phyloP scores from a whole-genome alignment of 2,888 invertebrate species.

The Rhagonycha lutea region DNA sequence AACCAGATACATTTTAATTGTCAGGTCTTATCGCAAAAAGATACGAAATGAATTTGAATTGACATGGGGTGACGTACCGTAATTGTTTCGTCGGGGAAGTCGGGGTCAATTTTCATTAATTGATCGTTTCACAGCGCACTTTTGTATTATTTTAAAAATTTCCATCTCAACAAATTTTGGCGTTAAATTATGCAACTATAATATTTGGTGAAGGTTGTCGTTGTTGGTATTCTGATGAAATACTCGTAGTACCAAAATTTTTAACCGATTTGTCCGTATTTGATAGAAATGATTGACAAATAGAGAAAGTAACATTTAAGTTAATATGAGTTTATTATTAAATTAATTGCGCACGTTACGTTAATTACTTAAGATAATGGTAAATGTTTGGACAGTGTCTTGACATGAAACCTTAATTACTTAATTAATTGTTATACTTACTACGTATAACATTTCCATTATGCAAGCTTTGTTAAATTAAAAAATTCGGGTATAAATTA shows the following conservation, averaged over 20 bases:
- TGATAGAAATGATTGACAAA: background rate
- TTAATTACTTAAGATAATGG: background rate
- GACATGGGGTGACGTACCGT: background rate
- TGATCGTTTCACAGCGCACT: background rate
- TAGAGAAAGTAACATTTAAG: background rate
- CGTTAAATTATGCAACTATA: constrained; percentile 32
- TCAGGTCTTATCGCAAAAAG: background rate
- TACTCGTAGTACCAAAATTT: constrained; percentile 5
- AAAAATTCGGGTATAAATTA: background rate
- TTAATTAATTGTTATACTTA: background rate
- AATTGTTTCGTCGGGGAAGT: background rate
- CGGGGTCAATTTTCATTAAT: background rate
- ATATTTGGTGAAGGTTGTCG: constrained; percentile 16
- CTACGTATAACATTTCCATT: background rate
- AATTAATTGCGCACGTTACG: background rate
- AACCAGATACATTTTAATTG: background rate
- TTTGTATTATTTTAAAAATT: constrained; percentile 29
- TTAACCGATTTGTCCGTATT: background rate
- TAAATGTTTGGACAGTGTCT: background rate
- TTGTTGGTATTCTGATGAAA: constrained; percentile 16
- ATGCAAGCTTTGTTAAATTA: background rate
- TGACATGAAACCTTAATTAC: background rate
- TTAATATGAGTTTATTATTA: background rate
- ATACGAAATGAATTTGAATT: background rate
- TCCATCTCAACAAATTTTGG: constrained; percentile 29